Evolutionary conservation across 1,140 invertebrate species (phyloP).

Genomic region (Hylaeus anthracinus): DNA sequence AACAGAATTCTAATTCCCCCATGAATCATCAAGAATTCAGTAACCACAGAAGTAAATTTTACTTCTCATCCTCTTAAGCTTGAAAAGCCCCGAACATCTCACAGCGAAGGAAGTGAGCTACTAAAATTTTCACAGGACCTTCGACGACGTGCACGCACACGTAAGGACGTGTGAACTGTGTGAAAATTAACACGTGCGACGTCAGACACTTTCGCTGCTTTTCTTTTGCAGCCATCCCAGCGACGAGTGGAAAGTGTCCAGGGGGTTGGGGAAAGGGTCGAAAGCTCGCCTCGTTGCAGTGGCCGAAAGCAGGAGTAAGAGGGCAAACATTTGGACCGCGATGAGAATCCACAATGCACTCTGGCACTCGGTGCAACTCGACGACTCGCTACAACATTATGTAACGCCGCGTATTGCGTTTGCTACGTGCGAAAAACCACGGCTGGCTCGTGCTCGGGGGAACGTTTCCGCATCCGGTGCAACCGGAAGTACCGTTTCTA

Average conservation of each 20-base stretch:
- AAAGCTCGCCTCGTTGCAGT: slow-evolving; percentile 15
- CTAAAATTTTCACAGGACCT: too few relatives aligned
- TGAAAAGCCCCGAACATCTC: too few relatives aligned
- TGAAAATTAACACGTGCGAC: slow-evolving; percentile 36
- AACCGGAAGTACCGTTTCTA: not conserved
- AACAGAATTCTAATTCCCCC: too few relatives aligned
- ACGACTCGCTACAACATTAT: slow-evolving; percentile 49
- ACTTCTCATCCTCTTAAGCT: too few relatives aligned
- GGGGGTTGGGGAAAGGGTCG: slow-evolving; percentile 31
- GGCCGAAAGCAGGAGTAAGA: slow-evolving; percentile 28
- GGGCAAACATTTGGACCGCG: slow-evolving; percentile 60
- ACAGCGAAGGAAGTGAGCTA: too few relatives aligned
- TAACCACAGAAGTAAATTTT: too few relatives aligned
- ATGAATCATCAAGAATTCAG: too few relatives aligned
- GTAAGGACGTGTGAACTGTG: slow-evolving; percentile 2
- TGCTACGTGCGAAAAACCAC: slow-evolving; percentile 41
- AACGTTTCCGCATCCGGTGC: slow-evolving; percentile 8
- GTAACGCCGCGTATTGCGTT: slow-evolving; percentile 39
- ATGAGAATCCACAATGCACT: slow-evolving; percentile 58
- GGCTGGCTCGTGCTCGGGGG: not conserved
- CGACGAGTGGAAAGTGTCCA: slow-evolving; percentile 6
- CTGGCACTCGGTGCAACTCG: slow-evolving; percentile 36
- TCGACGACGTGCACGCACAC: too few relatives aligned
- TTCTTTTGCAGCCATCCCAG: slow-evolving; percentile 29
- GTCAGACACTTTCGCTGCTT: slow-evolving; percentile 2